Conservation (phyloP, 53 echinoderm and acorn worm species). For the Hippasteria phrygiana region DNA sequence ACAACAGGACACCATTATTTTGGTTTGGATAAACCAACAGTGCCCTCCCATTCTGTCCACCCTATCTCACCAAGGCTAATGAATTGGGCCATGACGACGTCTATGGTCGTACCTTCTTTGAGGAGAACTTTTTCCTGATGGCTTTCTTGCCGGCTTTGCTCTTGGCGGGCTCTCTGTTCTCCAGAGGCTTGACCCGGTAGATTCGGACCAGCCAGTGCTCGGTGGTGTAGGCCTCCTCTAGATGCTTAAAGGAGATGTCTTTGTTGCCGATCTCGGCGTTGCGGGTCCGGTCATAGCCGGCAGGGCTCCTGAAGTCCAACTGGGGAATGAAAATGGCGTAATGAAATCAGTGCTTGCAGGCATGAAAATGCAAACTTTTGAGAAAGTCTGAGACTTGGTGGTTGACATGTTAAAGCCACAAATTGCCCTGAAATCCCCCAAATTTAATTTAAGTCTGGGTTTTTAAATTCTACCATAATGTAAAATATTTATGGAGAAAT, state of each 20-base stretch:
- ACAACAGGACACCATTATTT: no score
- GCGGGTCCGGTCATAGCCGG: slow-evolving; percentile 94
- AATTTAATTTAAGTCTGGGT: no score
- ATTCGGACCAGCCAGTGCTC: slow-evolving; percentile 96
- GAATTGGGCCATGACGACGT: no score
- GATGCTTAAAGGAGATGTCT: slow-evolving; percentile 88
- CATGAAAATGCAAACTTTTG: no score
- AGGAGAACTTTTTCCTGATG: slow-evolving; percentile 68
- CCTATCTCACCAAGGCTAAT: no score
- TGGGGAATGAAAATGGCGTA: not conserved
- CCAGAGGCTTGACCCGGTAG: slow-evolving; percentile 85
- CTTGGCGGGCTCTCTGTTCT: slow-evolving; percentile 70
- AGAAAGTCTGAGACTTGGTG: no score
- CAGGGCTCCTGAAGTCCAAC: slow-evolving; percentile 95
- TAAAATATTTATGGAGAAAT: no score
- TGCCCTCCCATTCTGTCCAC: not conserved
- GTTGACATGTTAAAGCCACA: no score
- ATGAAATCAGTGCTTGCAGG: not conserved
- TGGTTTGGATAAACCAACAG: not conserved
- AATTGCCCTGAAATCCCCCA: no score
- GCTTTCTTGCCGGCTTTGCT: slow-evolving; percentile 58
- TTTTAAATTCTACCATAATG: no score
- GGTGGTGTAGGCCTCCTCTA: slow-evolving; percentile 96
- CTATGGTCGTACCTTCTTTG: slow-evolving; percentile 92
- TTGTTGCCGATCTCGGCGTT: slow-evolving; percentile 98